A percentile compares a stretch with the other conserved stretches of the same genome.
Evolutionary conservation across 2,113 vertebrate genomes (phyloP).

Genomic region (Phaetusa simplex): DNA sequence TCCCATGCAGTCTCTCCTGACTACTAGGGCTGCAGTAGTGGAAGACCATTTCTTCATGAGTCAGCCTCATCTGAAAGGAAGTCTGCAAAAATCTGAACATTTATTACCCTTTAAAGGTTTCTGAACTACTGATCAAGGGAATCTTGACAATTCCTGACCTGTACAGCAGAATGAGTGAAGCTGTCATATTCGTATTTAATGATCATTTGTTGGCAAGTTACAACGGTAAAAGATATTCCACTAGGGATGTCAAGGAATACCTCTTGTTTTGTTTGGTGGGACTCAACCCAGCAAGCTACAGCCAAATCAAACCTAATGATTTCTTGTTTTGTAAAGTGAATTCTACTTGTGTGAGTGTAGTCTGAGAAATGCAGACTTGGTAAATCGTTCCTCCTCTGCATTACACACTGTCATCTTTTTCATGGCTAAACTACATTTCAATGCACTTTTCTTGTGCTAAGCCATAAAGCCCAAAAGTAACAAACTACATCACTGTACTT

Average conservation of each 20-base stretch:
- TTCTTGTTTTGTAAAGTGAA: background rate
- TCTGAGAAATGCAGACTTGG: background rate
- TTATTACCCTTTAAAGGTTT: background rate
- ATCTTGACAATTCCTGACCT: background rate
- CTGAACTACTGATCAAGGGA: background rate
- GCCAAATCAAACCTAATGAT: background rate
- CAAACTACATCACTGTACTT: background rate
- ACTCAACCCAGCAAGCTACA: background rate
- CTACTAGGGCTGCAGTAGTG: accelerated
- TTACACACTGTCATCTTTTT: background rate
- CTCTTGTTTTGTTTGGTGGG: background rate
- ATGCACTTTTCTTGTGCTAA: background rate
- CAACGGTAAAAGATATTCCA: background rate
- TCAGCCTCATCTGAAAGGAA: background rate
- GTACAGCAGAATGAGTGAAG: background rate
- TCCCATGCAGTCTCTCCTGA: background rate
- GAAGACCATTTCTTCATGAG: background rate
- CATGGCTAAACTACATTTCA: background rate
- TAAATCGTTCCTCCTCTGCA: background rate
- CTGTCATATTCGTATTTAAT: background rate
- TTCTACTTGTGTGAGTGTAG: background rate
- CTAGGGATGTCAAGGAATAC: background rate
- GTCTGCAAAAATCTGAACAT: background rate
- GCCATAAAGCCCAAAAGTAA: background rate
- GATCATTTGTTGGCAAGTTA: background rate